Percentiles rank a stretch among this genome's conserved stretches.
Evolutionary conservation across 2,888 invertebrate genomes (phyloP).

Genomic region (Limnephilus lunatus): DNA sequence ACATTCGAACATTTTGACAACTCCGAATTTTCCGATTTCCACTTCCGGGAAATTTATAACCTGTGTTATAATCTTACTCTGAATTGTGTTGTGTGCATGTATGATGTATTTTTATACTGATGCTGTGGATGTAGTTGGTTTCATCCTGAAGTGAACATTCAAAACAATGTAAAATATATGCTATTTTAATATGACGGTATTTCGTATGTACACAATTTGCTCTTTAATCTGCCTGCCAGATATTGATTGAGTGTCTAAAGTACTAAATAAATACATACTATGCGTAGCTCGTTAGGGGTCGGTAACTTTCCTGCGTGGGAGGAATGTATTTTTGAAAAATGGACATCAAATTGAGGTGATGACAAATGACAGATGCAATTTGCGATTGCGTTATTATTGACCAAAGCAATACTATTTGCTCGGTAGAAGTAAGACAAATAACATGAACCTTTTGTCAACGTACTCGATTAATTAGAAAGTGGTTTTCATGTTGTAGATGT

Average conservation of each 20-base stretch:
- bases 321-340: not conserved
- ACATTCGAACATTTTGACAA: conserved; percentile 57
- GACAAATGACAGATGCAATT: conserved; percentile 18
- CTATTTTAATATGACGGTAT: conserved; percentile 28
- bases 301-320: not conserved
- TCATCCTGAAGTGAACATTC: not conserved
- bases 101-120: not conserved
- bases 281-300: conserved; percentile 41
- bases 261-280: conserved; percentile 50
- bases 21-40: conserved; percentile 50
- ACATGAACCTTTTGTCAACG: not conserved
- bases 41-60: conserved; percentile 59
- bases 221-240: conserved; percentile 54
- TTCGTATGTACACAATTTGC: conserved; percentile 51
- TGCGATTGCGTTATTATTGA: not conserved
- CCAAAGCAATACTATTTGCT: not conserved
- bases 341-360: not conserved
- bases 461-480: conserved; percentile 25
- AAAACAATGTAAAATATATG: conserved; percentile 2
- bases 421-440: not conserved
- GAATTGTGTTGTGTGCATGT: not conserved
- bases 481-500: conserved; percentile 14
- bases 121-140: not conserved
- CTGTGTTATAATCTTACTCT: not conserved
- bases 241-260: conserved; percentile 59